Percentiles rank a stretch among this genome's conserved stretches.
Conservation (phyloP, 2,113 vertebrate species). For the Mesocricetus auratus region DNA sequence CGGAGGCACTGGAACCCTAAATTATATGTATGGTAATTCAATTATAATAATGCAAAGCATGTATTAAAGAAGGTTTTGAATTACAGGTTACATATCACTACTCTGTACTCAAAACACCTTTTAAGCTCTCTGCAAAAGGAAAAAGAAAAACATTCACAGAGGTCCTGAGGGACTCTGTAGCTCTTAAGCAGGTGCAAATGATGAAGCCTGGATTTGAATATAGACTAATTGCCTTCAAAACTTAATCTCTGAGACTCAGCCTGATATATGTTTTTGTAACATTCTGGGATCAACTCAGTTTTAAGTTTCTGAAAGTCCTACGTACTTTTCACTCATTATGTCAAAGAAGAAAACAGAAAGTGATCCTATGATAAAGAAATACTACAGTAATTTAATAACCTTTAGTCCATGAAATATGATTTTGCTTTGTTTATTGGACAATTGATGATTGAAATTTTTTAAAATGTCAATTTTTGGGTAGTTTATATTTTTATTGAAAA, state of each 20-base stretch:
- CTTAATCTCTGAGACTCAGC: not conserved
- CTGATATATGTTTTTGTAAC: not conserved
- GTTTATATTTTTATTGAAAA: not conserved
- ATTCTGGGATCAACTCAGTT: not conserved
- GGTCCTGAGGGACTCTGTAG: not conserved
- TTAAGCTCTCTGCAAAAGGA: not conserved
- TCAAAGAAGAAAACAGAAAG: not conserved
- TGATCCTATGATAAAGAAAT: not conserved
- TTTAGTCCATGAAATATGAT: not conserved
- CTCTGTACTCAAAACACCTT: not conserved
- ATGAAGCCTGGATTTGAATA: not conserved
- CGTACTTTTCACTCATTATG: not conserved
- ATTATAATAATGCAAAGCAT: not conserved
- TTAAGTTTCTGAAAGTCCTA: not conserved
- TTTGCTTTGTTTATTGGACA: no score
- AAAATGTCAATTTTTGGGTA: not conserved
- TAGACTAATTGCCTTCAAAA: constrained; percentile 17
- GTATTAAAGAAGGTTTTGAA: not conserved
- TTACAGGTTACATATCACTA: not conserved
- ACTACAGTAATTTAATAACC: not conserved
- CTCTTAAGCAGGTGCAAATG: not conserved
- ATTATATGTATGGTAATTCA: not conserved
- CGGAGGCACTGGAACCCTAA: not conserved
- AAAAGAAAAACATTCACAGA: not conserved
- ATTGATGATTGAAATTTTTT: not conserved